Evolutionary conservation across 2,797 vertebrate genomes (phyloP).

Genomic region (Ctenosaura bakeri): DNA sequence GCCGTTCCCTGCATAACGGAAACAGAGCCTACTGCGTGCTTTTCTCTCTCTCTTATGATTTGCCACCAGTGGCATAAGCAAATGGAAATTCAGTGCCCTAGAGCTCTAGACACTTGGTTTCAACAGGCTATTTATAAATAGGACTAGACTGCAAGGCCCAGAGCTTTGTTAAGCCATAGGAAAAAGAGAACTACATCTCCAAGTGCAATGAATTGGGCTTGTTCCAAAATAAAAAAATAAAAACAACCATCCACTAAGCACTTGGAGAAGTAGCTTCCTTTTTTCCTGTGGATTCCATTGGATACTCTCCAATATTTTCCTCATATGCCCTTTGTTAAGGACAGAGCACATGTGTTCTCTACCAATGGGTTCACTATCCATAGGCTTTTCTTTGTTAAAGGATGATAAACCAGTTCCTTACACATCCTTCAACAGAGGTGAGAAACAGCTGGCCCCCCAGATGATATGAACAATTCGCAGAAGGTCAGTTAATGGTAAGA

Average conservation of each 20-base stretch:
- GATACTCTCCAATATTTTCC: too few species aligned
- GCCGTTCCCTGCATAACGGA: not conserved
- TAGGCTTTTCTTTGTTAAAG: not conserved
- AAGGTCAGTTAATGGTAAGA: too few species aligned
- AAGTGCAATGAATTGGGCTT: too few species aligned
- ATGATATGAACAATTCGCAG: not conserved
- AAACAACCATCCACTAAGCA: too few species aligned
- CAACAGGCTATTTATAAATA: not conserved
- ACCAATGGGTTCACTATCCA: too few species aligned
- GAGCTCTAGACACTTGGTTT: not conserved
- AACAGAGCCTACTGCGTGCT: not conserved
- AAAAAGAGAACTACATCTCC: too few species aligned
- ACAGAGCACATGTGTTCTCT: too few species aligned
- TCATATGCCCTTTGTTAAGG: not conserved
- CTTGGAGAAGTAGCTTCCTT: too few species aligned
- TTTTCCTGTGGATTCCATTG: too few species aligned
- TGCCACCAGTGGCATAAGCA: not conserved
- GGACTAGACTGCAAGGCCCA: too few species aligned
- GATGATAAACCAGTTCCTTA: not conserved
- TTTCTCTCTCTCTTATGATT: not conserved
- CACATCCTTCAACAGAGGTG: too few species aligned
- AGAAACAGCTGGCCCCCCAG: not conserved
- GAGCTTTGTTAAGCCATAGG: not conserved
- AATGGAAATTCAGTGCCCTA: not conserved
- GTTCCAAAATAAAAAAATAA: too few species aligned